Evolutionary conservation across 2,797 vertebrate species (phyloP).

Genomic region (Notamacropus eugenii): DNA sequence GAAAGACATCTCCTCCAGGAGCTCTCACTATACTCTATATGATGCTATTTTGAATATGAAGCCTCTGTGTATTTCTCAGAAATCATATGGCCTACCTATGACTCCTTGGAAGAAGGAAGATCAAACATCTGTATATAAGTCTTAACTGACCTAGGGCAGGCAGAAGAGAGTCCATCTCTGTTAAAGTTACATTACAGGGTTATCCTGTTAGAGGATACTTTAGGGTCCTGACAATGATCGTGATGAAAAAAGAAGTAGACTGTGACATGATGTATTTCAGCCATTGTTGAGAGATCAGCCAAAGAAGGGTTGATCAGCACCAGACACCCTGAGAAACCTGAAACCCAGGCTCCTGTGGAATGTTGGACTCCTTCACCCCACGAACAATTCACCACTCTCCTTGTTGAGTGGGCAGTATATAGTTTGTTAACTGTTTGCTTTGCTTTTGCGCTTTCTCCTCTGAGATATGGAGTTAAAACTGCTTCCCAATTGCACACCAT

Average conservation of each 20-base stretch:
- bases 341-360: neutral
- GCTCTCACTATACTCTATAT: neutral
- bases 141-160: neutral
- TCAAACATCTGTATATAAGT: neutral
- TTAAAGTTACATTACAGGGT: neutral
- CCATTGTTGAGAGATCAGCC: neutral
- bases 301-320: neutral
- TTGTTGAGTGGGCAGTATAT: neutral
- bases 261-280: neutral
- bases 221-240: neutral
- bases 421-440: neutral
- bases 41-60: neutral
- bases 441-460: neutral
- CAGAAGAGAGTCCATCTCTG: neutral
- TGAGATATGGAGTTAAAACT: neutral
- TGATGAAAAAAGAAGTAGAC: slow-evolving; percentile 1
- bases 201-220: neutral
- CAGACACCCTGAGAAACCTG: neutral
- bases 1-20: neutral
- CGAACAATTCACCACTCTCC: neutral
- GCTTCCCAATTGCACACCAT: neutral
- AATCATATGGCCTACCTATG: neutral
- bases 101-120: neutral
- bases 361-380: neutral
- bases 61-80: neutral